Conservation (phyloP, 2,113 vertebrate species). For the Perognathus longimembris region DNA sequence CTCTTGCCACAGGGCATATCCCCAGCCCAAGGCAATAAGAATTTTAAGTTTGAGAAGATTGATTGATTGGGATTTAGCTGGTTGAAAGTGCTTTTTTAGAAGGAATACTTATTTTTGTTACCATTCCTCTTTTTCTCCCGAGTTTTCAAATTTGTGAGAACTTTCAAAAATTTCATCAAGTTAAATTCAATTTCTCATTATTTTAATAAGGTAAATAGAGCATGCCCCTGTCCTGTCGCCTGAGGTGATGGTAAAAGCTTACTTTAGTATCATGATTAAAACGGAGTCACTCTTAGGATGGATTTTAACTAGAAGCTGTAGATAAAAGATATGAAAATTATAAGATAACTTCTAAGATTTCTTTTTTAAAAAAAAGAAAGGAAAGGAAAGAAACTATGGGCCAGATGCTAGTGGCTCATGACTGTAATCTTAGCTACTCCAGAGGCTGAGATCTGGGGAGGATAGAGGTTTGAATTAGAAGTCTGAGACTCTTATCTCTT, state of each 20-base stretch:
- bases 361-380: neutral
- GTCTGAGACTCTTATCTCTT: too few relatives aligned
- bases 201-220: constrained; percentile 24
- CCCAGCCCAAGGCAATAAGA: neutral
- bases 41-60: constrained; percentile 54
- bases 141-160: constrained; percentile 58
- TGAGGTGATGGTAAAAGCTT: neutral
- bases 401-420: too few relatives aligned
- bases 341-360: constrained; percentile 18
- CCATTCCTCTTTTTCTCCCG: neutral
- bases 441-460: too few relatives aligned
- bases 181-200: constrained; percentile 38
- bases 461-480: too few relatives aligned
- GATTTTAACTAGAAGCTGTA: constrained; percentile 42
- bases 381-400: too few relatives aligned
- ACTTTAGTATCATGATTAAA: constrained; percentile 37
- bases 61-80: constrained; percentile 50
- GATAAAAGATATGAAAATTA: constrained; percentile 50
- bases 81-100: constrained; percentile 9
- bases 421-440: too few relatives aligned
- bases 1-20: too few relatives aligned
- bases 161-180: neutral
- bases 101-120: constrained; percentile 29
- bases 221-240: neutral
- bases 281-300: constrained; percentile 34